A percentile compares a stretch with the other conserved stretches of the same genome.
phyloP scores from a whole-genome alignment of 2,113 vertebrate species.

The Brachirus orientalis region DNA sequence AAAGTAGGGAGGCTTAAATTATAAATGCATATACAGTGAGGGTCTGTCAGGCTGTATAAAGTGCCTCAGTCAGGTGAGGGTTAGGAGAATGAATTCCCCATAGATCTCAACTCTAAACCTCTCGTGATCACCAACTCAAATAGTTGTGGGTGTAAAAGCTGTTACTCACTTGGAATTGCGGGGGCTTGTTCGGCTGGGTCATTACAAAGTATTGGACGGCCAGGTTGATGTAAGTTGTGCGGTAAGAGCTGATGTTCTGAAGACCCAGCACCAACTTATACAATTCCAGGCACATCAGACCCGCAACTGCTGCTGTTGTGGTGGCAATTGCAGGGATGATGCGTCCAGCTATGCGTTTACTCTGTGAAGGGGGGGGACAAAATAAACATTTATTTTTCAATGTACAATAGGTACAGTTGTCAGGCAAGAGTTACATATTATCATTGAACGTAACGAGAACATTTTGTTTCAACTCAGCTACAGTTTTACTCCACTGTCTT shows the following conservation, averaged over 20 bases:
- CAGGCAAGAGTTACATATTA: too few relatives aligned
- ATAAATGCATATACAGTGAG: constrained; percentile 53
- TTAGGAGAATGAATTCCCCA: constrained; percentile 23
- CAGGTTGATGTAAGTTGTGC: constrained; percentile 79
- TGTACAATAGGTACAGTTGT: too few relatives aligned
- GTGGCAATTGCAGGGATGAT: constrained; percentile 92
- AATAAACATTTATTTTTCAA: neutral
- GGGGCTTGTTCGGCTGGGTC: constrained; percentile 40
- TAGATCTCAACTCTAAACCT: constrained; percentile 16
- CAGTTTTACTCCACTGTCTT: too few relatives aligned
- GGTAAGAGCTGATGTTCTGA: constrained; percentile 73
- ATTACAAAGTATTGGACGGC: constrained; percentile 71
- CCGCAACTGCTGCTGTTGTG: constrained; percentile 86
- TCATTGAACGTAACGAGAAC: too few relatives aligned
- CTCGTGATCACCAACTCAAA: neutral
- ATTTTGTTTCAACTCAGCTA: too few relatives aligned
- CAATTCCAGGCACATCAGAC: constrained; percentile 89
- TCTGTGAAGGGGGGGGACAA: constrained; percentile 79
- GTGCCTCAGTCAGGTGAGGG: constrained; percentile 16
- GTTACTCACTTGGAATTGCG: constrained; percentile 73
- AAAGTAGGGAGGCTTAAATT: constrained; percentile 44
- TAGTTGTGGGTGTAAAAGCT: constrained; percentile 2
- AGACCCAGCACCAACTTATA: constrained; percentile 86
- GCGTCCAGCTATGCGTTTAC: constrained; percentile 84
- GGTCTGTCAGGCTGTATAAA: constrained; percentile 43